Base-by-base conservation (phyloP, 2,888 invertebrate genomes). In the Agonum fuliginosum region DNA sequence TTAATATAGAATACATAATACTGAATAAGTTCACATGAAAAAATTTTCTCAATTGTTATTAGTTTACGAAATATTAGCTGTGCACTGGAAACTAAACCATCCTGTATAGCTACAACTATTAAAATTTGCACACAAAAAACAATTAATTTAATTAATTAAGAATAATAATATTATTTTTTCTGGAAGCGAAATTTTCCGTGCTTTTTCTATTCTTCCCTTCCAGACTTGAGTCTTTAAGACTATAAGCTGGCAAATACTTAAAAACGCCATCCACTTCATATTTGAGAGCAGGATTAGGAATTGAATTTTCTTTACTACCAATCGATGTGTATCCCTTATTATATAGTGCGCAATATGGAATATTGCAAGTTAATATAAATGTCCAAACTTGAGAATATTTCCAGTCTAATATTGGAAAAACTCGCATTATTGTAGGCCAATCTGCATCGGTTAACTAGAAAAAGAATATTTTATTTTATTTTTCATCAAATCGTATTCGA, bases 311-410 rank as follows among this genome's bases (percentile, higher is more conserved):
- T 78, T 90, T 89, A 84, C 93, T 94, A 67, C 97, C 98, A 81
- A 98, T 89, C 24, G 97, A 98, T 0, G 97, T 97, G 85, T 94
- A 97, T 88, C 99, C 99, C 84, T 89, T 87, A 85, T 98, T 94
- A 85, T 99, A 99, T 0, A 99, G 89, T 34, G 89, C 88, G 85
- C 99, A 99, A 85, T 98, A 99, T 19, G 97, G 95, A 74, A 99
- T 92, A 78, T 92, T 89, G 69, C 94, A 89, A 46, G 90, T 88
- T 19, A 94, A 87, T 3, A 99, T 89, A 84, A 97, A 97, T 75
- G 91, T 90, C 99, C 99, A 99, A 78, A 99, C 92, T 83, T 98
- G 94, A 24, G 91, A 90, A 85, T 97, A 98, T 6, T 90, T 91
- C 98, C 98, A 99, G 82, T 96, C 92, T 10, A 99, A 88, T 12